Conservation (phyloP, 2,797 vertebrate species). For the Trachops cirrhosus region DNA sequence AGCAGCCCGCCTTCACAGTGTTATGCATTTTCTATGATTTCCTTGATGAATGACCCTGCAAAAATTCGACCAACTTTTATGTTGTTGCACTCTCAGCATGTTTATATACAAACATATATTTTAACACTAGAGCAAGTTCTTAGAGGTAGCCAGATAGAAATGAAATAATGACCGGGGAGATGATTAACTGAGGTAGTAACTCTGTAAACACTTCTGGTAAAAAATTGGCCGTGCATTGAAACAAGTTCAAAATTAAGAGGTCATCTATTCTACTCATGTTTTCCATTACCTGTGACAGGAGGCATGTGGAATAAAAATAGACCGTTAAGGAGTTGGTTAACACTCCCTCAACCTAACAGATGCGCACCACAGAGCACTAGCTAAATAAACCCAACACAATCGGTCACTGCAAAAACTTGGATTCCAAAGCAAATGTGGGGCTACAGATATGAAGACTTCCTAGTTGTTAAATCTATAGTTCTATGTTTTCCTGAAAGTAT, state of each 20-base stretch:
- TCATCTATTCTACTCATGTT: background rate
- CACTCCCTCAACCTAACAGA: background rate
- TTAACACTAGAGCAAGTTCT: background rate
- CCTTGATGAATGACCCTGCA: background rate
- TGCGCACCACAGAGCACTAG: background rate
- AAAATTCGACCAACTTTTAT: background rate
- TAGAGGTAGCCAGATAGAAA: background rate
- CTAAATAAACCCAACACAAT: background rate
- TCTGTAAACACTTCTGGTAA: conserved; percentile 12
- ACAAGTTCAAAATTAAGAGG: background rate
- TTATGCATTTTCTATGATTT: background rate
- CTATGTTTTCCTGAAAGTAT: background rate
- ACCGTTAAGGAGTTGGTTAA: background rate
- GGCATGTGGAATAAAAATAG: background rate
- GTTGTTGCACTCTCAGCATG: background rate
- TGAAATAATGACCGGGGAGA: conserved; percentile 52
- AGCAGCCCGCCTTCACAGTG: background rate
- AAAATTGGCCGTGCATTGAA: background rate
- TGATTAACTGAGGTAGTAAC: conserved; percentile 69
- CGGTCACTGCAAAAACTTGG: background rate
- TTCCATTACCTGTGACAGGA: background rate
- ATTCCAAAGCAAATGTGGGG: conserved; percentile 9
- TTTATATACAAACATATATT: background rate
- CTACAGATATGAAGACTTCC: background rate
- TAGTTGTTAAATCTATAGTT: background rate